Evolutionary conservation across 1,140 invertebrate species (phyloP), one percentile per base, ranked within the genome.

Genomic region (Saccostrea cuccullata): DNA sequence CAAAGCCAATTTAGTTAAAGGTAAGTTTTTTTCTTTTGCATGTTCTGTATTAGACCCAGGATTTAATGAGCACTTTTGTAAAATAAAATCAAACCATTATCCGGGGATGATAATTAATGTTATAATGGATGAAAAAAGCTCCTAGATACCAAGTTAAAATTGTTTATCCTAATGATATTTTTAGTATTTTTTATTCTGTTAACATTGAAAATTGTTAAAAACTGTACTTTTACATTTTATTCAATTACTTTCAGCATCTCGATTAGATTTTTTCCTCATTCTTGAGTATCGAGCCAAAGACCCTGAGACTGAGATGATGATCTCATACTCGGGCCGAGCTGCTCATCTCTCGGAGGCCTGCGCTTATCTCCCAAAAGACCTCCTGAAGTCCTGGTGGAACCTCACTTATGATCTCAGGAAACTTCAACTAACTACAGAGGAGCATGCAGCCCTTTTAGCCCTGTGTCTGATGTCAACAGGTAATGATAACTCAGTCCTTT

Each of bases 261-360:
- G 70, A 30, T 26, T 77, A 15, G 70, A 77, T 17, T 77, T 77
- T 30, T 77, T 77, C 13, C 26, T 77, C 2, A 77, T 26, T 9
- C 26, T 77, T 26, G 70, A 77, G 26, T 77, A 77, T 26, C 70
- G 70, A 15, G 70, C 70, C 5, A 77, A 77, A 4, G 70, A 77
- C 26, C 70, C 70, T 13, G 70, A 77, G 70, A 77, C 70, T 30
- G 70, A 77, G 70, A 77, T 77, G 70, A 77, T 77, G 70, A 77
- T 77, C 26, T 77, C 70, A 13, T 77, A 77, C 70, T 77, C 70
- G 2, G 70, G 70, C 30, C 26, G 70, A 15, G 70, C 70, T 30
- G 26, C 9, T 30, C 70, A 77, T 77, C 70, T 77, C 70, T 36
- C 70, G 5, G 70, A 77, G 0, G 70, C 70, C 70, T 77, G 70